Percentiles rank a stretch among this genome's conserved stretches.
These are phyloP conservation scores for Hyphantria cunea DNA, from an alignment of 1,140 invertebrate genomes.

Conservation along the genomic window DNA sequence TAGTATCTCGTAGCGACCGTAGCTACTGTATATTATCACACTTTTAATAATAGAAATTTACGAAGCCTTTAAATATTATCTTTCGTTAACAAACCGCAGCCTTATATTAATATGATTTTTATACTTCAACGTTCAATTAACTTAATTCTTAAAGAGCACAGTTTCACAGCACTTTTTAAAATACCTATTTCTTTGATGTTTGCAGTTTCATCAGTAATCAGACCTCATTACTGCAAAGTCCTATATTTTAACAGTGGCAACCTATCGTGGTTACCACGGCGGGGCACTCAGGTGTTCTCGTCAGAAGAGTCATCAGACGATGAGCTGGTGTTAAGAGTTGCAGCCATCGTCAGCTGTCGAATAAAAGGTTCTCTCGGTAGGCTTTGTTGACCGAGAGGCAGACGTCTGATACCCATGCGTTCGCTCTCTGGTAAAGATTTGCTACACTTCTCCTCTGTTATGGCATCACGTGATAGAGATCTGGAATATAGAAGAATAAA, in stretches of 20 bases:
- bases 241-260: conserved; percentile 75
- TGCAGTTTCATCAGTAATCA: conserved; percentile 15
- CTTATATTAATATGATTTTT: conserved; percentile 4
- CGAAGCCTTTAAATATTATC: conserved; percentile 6
- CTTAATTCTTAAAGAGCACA: conserved; percentile 44
- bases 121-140: conserved; percentile 3
- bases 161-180: conserved; percentile 59
- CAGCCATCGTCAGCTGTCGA: conserved; percentile 71
- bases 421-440: conserved; percentile 79
- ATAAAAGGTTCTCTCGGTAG: conserved; percentile 70
- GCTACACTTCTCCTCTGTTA: conserved; percentile 78
- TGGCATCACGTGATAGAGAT: conserved; percentile 77
- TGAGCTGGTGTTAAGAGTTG: conserved; percentile 74
- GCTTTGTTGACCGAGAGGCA: conserved; percentile 70
- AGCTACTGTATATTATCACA: conserved; percentile 5
- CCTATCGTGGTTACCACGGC: conserved; percentile 74
- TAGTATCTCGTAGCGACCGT: too few relatives aligned
- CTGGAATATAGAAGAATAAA: conserved; percentile 41
- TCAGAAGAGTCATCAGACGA: conserved; percentile 74
- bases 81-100: conserved; percentile 11
- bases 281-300: conserved; percentile 76
- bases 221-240: conserved; percentile 58
- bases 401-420: conserved; percentile 69
- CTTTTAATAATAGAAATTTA: neutral
- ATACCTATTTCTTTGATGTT: conserved; percentile 7